These are phyloP conservation scores for Megalurothrips usitatus DNA, from an alignment of 2,888 invertebrate genomes.

Conservation along the genomic window DNA sequence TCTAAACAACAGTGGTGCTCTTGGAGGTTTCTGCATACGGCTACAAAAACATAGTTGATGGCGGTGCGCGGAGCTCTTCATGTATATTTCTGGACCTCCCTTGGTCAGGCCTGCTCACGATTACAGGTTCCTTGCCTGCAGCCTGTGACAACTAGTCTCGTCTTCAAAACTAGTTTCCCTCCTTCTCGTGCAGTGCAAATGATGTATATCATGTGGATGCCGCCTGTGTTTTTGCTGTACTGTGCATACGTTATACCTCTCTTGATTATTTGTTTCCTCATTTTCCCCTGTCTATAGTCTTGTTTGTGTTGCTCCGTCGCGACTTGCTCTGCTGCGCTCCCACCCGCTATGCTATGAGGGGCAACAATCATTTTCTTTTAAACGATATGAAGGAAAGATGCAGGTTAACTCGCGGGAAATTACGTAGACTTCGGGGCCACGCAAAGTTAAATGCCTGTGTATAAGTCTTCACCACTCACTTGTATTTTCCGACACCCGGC, in stretches of 20 bases:
- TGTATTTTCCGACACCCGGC: too few species aligned
- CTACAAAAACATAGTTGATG: too few species aligned
- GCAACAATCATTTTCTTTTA: too few species aligned
- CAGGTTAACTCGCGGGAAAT: too few species aligned
- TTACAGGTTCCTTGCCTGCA: slow-evolving; percentile 4
- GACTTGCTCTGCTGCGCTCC: too few species aligned
- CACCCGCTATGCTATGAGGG: too few species aligned
- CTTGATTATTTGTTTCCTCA: neutral
- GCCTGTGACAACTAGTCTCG: slow-evolving; percentile 21
- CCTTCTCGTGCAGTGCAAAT: neutral
- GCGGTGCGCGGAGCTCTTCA: neutral
- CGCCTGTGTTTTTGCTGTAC: neutral
- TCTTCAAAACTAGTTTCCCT: slow-evolving; percentile 22
- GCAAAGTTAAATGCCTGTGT: too few species aligned
- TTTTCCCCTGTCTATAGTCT: neutral
- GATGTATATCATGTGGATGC: neutral
- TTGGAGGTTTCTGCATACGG: too few species aligned
- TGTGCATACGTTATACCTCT: neutral
- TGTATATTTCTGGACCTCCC: neutral
- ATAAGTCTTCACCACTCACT: too few species aligned
- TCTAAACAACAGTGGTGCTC: too few species aligned
- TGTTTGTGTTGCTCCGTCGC: neutral
- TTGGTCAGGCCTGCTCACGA: slow-evolving; percentile 7
- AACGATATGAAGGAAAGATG: too few species aligned
- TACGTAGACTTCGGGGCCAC: too few species aligned